Conservation (phyloP, 2,113 vertebrate genomes). For the Microcebus jonahi region DNA sequence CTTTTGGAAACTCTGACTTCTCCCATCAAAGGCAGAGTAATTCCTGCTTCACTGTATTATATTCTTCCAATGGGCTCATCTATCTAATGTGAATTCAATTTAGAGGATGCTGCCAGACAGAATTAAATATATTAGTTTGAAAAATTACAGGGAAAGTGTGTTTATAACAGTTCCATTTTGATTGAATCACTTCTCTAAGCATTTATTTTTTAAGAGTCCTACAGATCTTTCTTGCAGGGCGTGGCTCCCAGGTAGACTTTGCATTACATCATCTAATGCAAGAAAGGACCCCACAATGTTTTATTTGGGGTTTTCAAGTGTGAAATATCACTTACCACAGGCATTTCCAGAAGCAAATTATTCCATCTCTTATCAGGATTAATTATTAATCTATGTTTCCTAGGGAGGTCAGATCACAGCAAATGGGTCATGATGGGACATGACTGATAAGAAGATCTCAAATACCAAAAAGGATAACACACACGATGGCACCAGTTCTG, state of each 20-base stretch:
- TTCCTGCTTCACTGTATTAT: slow-evolving; percentile 13
- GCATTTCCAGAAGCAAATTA: slow-evolving; percentile 43
- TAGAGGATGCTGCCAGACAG: slow-evolving; percentile 63
- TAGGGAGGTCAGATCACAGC: slow-evolving; percentile 11
- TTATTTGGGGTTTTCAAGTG: background rate
- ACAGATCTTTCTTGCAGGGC: background rate
- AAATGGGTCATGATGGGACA: background rate
- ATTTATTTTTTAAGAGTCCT: slow-evolving; percentile 55
- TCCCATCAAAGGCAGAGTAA: background rate
- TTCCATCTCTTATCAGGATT: background rate
- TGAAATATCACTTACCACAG: slow-evolving; percentile 30
- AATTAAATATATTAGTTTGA: slow-evolving; percentile 76
- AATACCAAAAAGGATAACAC: background rate
- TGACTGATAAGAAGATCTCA: background rate
- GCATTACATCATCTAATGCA: background rate
- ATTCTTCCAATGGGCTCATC: slow-evolving; percentile 47
- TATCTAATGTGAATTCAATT: slow-evolving; percentile 65
- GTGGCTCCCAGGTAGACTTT: background rate
- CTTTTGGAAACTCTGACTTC: background rate
- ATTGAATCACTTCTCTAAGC: slow-evolving; percentile 62
- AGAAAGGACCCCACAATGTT: background rate
- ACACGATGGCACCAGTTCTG: background rate
- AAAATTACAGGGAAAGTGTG: slow-evolving; percentile 63
- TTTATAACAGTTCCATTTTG: slow-evolving; percentile 61
- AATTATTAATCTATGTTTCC: slow-evolving; percentile 35